phyloP scores from a whole-genome alignment of 30 jellyfish, hydroid and myxozoan genomes.

The Cassiopea xamachana region DNA sequence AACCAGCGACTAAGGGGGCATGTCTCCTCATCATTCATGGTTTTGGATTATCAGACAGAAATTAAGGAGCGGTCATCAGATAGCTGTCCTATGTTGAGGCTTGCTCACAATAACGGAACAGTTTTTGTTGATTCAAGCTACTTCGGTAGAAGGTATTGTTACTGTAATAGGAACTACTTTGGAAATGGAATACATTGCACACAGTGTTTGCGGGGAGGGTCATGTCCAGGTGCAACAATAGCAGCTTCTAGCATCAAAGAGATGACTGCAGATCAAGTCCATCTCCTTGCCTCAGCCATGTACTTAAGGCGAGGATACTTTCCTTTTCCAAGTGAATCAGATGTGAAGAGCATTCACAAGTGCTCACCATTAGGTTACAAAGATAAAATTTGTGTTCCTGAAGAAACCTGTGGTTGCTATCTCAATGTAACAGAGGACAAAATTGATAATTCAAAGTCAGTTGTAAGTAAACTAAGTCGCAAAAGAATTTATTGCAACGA shows the following conservation, averaged over 20 bases:
- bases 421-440: background rate
- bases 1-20: slow-evolving; percentile 28
- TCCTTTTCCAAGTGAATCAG: slow-evolving; percentile 51
- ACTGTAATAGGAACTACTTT: slow-evolving; percentile 45
- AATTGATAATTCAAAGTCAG: background rate
- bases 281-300: slow-evolving; percentile 13
- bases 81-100: slow-evolving; percentile 41
- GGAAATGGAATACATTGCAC: slow-evolving; percentile 51
- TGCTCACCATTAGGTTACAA: slow-evolving; percentile 37
- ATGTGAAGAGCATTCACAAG: slow-evolving; percentile 16
- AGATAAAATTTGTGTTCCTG: slow-evolving; percentile 55
- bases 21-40: slow-evolving; percentile 21
- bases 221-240: slow-evolving; percentile 39
- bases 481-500: slow-evolving; percentile 19
- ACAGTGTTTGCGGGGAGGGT: slow-evolving; percentile 34
- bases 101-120: slow-evolving; percentile 60
- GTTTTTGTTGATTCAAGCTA: slow-evolving; percentile 51
- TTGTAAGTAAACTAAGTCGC: background rate
- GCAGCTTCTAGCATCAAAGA: background rate
- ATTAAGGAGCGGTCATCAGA: slow-evolving; percentile 21
- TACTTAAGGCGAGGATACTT: slow-evolving; percentile 26
- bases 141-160: slow-evolving; percentile 50
- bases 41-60: slow-evolving; percentile 11
- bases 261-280: background rate
- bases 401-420: slow-evolving; percentile 37